Evolutionary conservation across 2,797 vertebrate species (phyloP).

Genomic region (Brachymystax lenok): DNA sequence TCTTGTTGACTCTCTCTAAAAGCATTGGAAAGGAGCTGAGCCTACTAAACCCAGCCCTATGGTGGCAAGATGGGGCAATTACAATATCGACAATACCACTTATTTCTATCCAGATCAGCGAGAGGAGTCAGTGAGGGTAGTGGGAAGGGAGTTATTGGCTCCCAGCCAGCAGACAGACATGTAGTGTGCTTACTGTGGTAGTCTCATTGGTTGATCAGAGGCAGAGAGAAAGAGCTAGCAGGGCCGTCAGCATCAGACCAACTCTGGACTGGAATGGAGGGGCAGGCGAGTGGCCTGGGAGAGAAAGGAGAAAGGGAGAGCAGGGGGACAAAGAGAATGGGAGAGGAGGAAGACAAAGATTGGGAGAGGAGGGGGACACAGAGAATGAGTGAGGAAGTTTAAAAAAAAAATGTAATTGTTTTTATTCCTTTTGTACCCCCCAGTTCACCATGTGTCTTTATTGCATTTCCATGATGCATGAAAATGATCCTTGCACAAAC

Average conservation of each 20-base stretch:
- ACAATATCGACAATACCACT: not conserved
- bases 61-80: not conserved
- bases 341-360: slow-evolving; percentile 2
- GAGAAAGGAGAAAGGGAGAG: not conserved
- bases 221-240: slow-evolving; percentile 48
- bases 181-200: slow-evolving; percentile 3
- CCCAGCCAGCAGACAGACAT: not conserved
- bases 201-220: slow-evolving; percentile 29
- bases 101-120: not conserved
- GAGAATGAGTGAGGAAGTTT: no score
- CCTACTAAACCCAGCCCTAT: not conserved
- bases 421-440: not conserved
- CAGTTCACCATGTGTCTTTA: not conserved
- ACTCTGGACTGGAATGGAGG: slow-evolving; percentile 27
- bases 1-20: no score
- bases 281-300: slow-evolving; percentile 34
- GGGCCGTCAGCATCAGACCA: slow-evolving; percentile 34
- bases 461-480: not conserved
- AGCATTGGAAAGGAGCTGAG: no score
- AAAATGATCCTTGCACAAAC: not conserved
- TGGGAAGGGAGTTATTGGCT: slow-evolving; percentile 3
- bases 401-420: no score
- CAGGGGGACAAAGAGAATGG: slow-evolving; percentile 33
- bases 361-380: no score
- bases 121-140: not conserved